A percentile compares a stretch with the other conserved stretches of the same genome.
phyloP scores from a whole-genome alignment of 2,797 vertebrate species.

The Hypotaenidia okinawae region DNA sequence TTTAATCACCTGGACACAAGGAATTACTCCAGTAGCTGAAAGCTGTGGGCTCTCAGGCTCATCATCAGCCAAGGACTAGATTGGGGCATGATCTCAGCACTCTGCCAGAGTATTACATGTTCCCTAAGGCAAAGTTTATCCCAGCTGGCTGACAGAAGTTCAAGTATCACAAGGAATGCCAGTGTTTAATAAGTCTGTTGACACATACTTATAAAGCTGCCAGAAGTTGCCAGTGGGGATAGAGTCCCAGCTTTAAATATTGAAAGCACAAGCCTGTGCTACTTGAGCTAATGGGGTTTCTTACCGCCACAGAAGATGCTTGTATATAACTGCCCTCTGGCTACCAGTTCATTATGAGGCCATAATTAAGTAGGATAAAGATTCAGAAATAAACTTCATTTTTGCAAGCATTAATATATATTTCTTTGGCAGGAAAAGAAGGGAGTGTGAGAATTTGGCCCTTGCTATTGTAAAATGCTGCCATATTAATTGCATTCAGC shows the following conservation, averaged over 20 bases:
- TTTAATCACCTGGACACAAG: background rate
- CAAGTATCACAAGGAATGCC: background rate
- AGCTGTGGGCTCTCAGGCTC: background rate
- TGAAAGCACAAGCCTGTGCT: background rate
- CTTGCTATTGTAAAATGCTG: background rate
- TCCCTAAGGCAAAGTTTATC: constrained; percentile 21
- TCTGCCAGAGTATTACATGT: background rate
- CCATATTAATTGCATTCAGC: background rate
- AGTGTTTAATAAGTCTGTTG: constrained; percentile 40
- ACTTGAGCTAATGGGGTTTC: background rate
- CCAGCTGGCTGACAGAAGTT: constrained; percentile 31
- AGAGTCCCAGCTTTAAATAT: background rate
- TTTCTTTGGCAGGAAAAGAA: background rate
- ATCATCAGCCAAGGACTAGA: background rate
- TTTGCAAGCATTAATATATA: background rate
- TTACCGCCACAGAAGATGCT: background rate
- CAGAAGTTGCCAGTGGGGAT: constrained; percentile 22
- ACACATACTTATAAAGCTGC: constrained; percentile 18
- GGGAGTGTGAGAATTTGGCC: background rate
- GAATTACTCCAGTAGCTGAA: background rate
- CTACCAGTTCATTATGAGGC: background rate
- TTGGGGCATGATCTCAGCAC: background rate
- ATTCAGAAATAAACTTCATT: constrained; percentile 10
- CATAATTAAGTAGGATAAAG: background rate
- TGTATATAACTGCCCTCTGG: background rate